These are phyloP conservation scores for Drosophila watanabei DNA, from an alignment of 1,140 invertebrate genomes.

Conservation along the genomic window DNA sequence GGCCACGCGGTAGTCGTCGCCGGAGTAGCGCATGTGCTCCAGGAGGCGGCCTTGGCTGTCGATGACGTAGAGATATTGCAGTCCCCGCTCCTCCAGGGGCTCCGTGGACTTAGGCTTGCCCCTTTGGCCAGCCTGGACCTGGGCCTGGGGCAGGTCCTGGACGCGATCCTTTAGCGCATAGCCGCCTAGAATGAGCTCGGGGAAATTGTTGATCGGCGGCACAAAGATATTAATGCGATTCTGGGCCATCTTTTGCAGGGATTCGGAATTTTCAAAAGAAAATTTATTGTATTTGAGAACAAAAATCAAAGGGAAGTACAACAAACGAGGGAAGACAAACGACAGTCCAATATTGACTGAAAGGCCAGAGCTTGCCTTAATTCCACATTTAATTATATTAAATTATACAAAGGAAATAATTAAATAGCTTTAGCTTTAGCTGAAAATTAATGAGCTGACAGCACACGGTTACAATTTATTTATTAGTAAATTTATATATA, in stretches of 20 bases:
- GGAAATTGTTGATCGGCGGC: slow-evolving; percentile 42
- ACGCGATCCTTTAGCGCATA: slow-evolving; percentile 18
- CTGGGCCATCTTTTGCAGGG: slow-evolving; percentile 12
- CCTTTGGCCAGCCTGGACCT: background rate
- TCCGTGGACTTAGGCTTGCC: slow-evolving; percentile 5
- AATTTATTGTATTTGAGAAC: background rate
- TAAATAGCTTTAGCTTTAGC: background rate
- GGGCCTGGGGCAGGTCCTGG: slow-evolving; percentile 1
- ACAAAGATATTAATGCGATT: slow-evolving; percentile 42
- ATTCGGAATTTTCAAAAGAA: background rate
- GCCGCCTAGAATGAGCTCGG: slow-evolving; percentile 27
- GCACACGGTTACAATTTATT: slow-evolving; percentile 3
- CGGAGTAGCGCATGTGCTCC: slow-evolving; percentile 61
- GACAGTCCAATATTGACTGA: background rate
- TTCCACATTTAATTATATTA: no score
- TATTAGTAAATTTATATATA: background rate
- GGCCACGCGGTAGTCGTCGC: slow-evolving; percentile 53
- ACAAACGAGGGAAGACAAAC: background rate
- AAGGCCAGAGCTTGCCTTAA: background rate
- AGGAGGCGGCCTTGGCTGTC: slow-evolving; percentile 40
- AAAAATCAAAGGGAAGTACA: background rate
- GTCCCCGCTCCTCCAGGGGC: slow-evolving; percentile 8
- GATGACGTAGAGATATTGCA: slow-evolving; percentile 49
- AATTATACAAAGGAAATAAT: background rate
- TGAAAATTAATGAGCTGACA: slow-evolving; percentile 27